phyloP scores from a whole-genome alignment of 2,888 invertebrate species.

The Rhaphigaster nebulosa region DNA sequence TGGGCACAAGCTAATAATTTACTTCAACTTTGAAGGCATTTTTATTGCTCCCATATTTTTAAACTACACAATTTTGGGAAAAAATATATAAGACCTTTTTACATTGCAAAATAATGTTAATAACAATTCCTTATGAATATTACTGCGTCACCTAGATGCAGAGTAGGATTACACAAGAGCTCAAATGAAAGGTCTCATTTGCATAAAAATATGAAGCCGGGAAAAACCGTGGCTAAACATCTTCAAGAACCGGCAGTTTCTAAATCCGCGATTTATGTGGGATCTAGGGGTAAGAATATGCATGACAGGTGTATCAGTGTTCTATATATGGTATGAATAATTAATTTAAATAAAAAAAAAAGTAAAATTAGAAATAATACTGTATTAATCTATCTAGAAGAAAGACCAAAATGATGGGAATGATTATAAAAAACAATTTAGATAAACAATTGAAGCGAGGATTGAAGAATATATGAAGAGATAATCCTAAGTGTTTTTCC shows the following conservation, averaged over 20 bases:
- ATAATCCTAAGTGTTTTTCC: too few relatives aligned
- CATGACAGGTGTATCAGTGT: not conserved
- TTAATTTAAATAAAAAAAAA: too few relatives aligned
- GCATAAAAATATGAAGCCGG: slow-evolving; percentile 25
- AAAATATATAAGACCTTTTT: not conserved
- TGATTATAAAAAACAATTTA: too few relatives aligned
- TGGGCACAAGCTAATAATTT: too few relatives aligned
- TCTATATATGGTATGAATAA: too few relatives aligned
- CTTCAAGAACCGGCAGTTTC: not conserved
- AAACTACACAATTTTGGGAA: not conserved
- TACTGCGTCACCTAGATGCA: slow-evolving; percentile 3
- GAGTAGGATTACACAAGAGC: slow-evolving; percentile 8
- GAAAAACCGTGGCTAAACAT: not conserved
- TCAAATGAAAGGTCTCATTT: slow-evolving; percentile 4
- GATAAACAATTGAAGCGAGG: too few relatives aligned
- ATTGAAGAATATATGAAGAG: too few relatives aligned
- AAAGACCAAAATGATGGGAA: too few relatives aligned
- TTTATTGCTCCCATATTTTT: not conserved
- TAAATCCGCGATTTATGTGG: not conserved
- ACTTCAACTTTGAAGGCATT: not conserved
- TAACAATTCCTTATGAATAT: slow-evolving; percentile 39
- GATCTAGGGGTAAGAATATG: not conserved
- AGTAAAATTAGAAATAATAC: too few relatives aligned
- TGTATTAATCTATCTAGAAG: too few relatives aligned
- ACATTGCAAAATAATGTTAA: slow-evolving; percentile 28